Base-by-base conservation (phyloP, 2,797 vertebrate genomes). In the Propithecus perrieri region DNA sequence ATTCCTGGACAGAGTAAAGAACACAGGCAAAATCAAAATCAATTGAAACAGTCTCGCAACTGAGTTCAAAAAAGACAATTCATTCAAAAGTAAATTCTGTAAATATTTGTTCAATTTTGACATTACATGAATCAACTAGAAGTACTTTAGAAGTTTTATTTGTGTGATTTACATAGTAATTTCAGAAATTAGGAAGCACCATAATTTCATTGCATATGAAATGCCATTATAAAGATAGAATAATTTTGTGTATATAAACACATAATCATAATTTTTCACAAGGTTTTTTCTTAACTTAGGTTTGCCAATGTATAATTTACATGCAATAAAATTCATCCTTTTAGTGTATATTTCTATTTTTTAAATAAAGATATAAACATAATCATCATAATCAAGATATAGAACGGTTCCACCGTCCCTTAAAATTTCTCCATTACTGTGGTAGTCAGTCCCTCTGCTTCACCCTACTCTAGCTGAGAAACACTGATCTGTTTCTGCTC, bases 401-500 rank as follows among this genome's bases (percentile, higher is more conserved):
- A 90, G 11, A 79, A 26, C 10, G 53, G 0, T 35, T 35, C 13
- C 55, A 74, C 7, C 43, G 4, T 41, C 15, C 17, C 9, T 35
- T 38, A 53, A 57, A 35, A 28, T 55, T 72, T 71, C 17, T 5
- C 20, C 7, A 20, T 30, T 24, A 10, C 33, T 53, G 24, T 50
- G 4, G 3, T 22, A 35, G 0, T 18, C 5, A 38, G 3, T 22
- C 24, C 20, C 28, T 7, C 1, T 14, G 8, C 48, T 24, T 5
- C 18, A 30, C 30, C 41, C 10, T 24, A 69, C 18, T n/a, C 7
- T 57, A 35, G 15, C 59, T 18, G 20, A 61, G 43, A 84, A 87
- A 33, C 30, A 61, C 4, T 69, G 12, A 61, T 50, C 13, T 69
- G 13, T 43, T 59, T 53, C n/a, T 74, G 63, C 7, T 48, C 28